Evolutionary conservation across 2,113 vertebrate genomes (phyloP).

Genomic region (Macroglossus sobrinus): DNA sequence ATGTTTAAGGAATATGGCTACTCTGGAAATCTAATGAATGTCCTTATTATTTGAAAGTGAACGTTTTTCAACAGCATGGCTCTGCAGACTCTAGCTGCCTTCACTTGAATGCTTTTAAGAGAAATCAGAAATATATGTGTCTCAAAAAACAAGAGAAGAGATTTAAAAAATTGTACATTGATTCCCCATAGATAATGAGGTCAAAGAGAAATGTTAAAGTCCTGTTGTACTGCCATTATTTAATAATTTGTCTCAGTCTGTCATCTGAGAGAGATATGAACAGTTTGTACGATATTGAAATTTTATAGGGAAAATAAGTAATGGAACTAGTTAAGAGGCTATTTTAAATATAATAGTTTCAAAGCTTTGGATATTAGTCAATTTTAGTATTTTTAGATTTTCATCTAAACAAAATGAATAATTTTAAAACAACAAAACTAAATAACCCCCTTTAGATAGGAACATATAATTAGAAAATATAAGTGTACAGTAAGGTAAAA

Average conservation of each 20-base stretch:
- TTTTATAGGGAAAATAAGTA: conserved; percentile 49
- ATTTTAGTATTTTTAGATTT: conserved; percentile 14
- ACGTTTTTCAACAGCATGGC: not conserved
- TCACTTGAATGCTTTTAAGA: not conserved
- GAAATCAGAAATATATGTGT: not conserved
- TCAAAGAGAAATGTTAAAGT: conserved; percentile 37
- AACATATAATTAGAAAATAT: not conserved
- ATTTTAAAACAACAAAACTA: not conserved
- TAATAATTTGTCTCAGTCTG: conserved; percentile 39
- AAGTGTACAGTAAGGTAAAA: not conserved
- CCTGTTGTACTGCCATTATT: conserved; percentile 21
- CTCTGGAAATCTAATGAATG: not conserved
- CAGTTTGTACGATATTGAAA: conserved; percentile 31
- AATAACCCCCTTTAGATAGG: not conserved
- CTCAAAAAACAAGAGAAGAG: conserved; percentile 19
- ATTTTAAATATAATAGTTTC: conserved; percentile 33
- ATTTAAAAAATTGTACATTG: conserved; percentile 36
- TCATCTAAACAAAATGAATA: not conserved
- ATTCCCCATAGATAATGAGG: conserved; percentile 42
- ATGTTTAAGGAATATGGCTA: not conserved
- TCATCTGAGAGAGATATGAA: not conserved
- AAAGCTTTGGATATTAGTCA: not conserved
- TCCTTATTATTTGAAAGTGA: not conserved
- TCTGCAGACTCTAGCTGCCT: not conserved
- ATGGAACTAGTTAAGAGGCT: not conserved